phyloP scores from a whole-genome alignment of 1,140 invertebrate species.

The Adoxophyes honmai region DNA sequence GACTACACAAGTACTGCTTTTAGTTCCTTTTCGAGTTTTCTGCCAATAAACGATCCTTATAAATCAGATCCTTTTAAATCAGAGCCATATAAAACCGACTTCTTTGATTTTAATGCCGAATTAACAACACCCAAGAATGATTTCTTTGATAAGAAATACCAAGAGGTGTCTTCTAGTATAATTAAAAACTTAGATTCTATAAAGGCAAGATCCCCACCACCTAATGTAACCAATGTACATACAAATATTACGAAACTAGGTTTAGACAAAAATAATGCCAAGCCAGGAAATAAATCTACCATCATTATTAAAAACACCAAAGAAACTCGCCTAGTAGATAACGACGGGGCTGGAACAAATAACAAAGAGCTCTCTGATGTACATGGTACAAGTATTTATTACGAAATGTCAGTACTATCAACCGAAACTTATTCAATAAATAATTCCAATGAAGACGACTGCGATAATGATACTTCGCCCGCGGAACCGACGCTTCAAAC shows the following conservation, averaged over 20 bases:
- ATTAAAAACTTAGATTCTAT: slow-evolving; percentile 54
- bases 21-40: slow-evolving; percentile 51
- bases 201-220: slow-evolving; percentile 41
- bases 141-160: slow-evolving; percentile 66
- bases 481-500: slow-evolving; percentile 43
- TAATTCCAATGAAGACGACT: slow-evolving; percentile 57
- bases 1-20: slow-evolving; percentile 48
- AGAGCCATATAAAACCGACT: slow-evolving; percentile 24
- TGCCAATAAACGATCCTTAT: slow-evolving; percentile 51
- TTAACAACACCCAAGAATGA: slow-evolving; percentile 69
- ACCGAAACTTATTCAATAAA: slow-evolving; percentile 68
- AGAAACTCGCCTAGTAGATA: slow-evolving; percentile 63
- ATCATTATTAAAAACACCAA: slow-evolving; percentile 70
- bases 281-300: slow-evolving; percentile 59
- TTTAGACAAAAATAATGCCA: slow-evolving; percentile 47
- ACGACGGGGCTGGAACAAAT: slow-evolving; percentile 51
- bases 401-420: slow-evolving; percentile 70
- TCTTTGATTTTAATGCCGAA: slow-evolving; percentile 58
- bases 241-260: slow-evolving; percentile 53
- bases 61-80: slow-evolving; percentile 33
- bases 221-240: slow-evolving; percentile 46
- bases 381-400: slow-evolving; percentile 70
- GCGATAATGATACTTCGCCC: slow-evolving; percentile 53
- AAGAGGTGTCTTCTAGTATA: slow-evolving; percentile 61
- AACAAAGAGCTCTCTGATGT: slow-evolving; percentile 65